Conservation (phyloP, 2,797 vertebrate species). For the Macropus fuliginosus region DNA sequence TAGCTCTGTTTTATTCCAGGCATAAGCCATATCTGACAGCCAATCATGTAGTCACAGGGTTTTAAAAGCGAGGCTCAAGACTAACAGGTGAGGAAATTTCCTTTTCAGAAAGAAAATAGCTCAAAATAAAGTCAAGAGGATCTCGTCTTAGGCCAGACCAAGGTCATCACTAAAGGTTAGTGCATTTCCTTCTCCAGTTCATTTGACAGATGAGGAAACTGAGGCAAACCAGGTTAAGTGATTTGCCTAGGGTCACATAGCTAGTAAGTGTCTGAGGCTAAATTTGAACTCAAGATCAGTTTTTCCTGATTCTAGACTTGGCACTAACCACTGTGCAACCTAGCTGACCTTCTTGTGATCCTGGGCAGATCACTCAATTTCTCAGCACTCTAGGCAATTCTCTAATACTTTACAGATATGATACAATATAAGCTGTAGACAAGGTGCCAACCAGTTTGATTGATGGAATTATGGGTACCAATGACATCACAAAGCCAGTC, state of each 20-base stretch:
- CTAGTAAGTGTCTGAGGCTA: not conserved
- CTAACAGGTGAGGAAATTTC: not conserved
- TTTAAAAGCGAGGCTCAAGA: not conserved
- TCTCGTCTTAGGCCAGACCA: not conserved
- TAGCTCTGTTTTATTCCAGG: not conserved
- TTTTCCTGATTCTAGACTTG: not conserved
- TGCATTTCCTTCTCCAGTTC: not conserved
- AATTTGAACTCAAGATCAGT: not conserved
- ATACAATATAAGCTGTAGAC: not conserved
- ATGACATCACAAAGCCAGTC: not conserved
- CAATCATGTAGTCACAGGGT: not conserved
- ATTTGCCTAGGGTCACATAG: not conserved
- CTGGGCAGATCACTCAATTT: not conserved
- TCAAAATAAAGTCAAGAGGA: not conserved
- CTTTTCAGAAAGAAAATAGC: not conserved
- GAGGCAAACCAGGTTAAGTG: not conserved
- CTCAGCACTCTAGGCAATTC: not conserved
- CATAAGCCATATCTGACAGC: not conserved
- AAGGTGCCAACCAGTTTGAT: not conserved
- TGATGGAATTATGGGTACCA: not conserved
- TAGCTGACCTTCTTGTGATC: not conserved
- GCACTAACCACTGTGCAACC: not conserved
- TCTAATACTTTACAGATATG: not conserved
- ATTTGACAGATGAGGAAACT: not conserved
- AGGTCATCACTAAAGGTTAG: not conserved